Evolutionary conservation across 2,888 invertebrate genomes (phyloP).

Genomic region (Drosophila putrida): DNA sequence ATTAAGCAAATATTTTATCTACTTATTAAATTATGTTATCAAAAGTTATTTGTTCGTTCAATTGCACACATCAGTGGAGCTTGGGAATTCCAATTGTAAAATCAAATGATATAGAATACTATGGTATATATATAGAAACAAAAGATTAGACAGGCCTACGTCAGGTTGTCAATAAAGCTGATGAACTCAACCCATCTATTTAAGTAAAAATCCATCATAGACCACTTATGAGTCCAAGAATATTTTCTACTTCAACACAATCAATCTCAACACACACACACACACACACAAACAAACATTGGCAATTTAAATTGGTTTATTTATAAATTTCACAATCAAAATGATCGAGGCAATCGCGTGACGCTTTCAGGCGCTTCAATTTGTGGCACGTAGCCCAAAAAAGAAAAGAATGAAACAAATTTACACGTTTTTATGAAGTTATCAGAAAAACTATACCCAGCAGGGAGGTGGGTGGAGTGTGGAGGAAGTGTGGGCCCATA

Average conservation of each 20-base stretch:
- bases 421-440: conserved; percentile 23
- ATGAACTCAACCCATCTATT: conserved; percentile 14
- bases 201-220: conserved; percentile 13
- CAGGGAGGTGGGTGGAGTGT: not conserved
- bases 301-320: conserved; percentile 31
- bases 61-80: not conserved
- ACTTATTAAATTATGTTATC: conserved; percentile 24
- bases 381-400: conserved; percentile 43
- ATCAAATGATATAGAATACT: not conserved
- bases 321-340: conserved; percentile 27
- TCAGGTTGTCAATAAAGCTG: conserved; percentile 4
- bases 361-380: conserved; percentile 49
- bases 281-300: not conserved
- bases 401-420: conserved; percentile 7
- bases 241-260: not conserved
- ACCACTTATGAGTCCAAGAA: conserved; percentile 16
- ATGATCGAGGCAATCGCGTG: conserved; percentile 61
- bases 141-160: conserved; percentile 18
- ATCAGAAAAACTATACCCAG: conserved; percentile 17
- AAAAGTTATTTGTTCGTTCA: conserved; percentile 4
- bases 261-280: conserved; percentile 13
- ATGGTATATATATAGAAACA: conserved; percentile 4
- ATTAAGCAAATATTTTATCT: conserved; percentile 22
- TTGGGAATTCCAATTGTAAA: conserved; percentile 4
- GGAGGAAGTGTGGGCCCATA: conserved; percentile 39